Base-by-base conservation (phyloP, 1,140 invertebrate species). In the Popillia japonica region DNA sequence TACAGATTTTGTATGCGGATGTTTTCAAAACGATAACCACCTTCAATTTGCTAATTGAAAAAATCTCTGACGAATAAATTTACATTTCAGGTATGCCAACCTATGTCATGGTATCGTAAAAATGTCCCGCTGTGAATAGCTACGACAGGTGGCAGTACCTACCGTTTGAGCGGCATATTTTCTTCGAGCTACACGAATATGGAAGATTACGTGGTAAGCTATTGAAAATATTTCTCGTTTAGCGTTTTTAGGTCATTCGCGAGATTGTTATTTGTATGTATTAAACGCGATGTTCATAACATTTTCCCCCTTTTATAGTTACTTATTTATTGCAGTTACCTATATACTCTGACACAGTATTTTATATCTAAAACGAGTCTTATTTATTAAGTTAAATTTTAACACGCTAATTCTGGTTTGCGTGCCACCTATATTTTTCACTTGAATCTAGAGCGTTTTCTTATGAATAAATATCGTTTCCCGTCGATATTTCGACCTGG, bases 401-500 rank as follows among this genome's bases (percentile, higher is more conserved):
- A 14, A 48, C 44, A 48, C 44, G 44, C 44, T 48, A 48, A 48
- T 48, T n/a, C 17, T 11, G 44, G 11, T 48, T 48, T 11, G 44
- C 44, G 44, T 48, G 44, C 17, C 17, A 48, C 44, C 44, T 48
- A 48, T n/a, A 48, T 48, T 48, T 48, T n/a, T n/a, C 44, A 48
- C 44, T 48, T 0, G 44, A 48, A 48, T 48, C 11, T 48, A 48
- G 17, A 48, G 17, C 44, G 44, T 48, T 48, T 14, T 48, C 44
- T 48, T 48, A 48, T 48, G 44, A 48, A 48, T 48, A 48, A 48
- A 48, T n/a, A 48, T 48, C 44, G 8, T 48, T 48, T 48, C 11
- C 17, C 44, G 44, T 48, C 44, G 44, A 48, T 48, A 48, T 7
- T 48, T 48, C 17, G 44, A 48, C 10, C 11, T n/a, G 44, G 44